Percentiles rank a stretch among this genome's conserved stretches.
These are phyloP conservation scores for Gonioctena quinquepunctata DNA, from an alignment of 1,140 invertebrate genomes.

Conservation along the genomic window DNA sequence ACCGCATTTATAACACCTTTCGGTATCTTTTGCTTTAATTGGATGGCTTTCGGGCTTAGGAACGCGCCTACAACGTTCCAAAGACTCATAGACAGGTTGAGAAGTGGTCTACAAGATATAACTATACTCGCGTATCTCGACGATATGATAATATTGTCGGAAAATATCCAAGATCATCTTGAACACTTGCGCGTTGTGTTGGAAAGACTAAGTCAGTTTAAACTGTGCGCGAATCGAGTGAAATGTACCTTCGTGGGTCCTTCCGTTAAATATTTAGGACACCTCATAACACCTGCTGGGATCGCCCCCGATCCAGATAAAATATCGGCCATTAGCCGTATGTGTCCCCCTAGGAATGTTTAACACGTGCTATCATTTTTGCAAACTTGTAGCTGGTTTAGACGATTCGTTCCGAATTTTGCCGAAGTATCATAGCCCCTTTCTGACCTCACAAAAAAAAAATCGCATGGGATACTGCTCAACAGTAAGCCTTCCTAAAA, in stretches of 20 bases:
- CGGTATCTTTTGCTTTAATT: conserved; percentile 29
- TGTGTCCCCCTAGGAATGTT: background rate
- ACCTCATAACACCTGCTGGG: background rate
- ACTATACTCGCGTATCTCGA: too few species aligned
- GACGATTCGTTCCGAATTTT: conserved; percentile 27
- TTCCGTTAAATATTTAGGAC: too few species aligned
- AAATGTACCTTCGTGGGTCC: too few species aligned
- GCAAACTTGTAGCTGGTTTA: conserved; percentile 26
- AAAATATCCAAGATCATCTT: too few species aligned
- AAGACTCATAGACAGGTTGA: conserved; percentile 24
- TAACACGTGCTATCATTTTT: conserved; percentile 12
- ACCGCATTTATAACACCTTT: conserved; percentile 56
- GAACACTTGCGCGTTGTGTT: too few species aligned
- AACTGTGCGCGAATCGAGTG: too few species aligned
- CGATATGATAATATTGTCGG: too few species aligned
- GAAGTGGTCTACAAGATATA: too few species aligned
- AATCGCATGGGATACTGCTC: too few species aligned
- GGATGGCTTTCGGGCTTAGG: conserved; percentile 50
- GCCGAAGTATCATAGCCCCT: conserved; percentile 17
- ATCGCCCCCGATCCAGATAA: background rate
- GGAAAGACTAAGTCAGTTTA: too few species aligned
- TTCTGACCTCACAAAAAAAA: conserved; percentile 46
- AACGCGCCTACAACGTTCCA: conserved; percentile 48
- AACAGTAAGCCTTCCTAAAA: conserved; percentile 35
- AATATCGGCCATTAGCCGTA: background rate